Evolutionary conservation across 2,113 vertebrate genomes (phyloP).

Genomic region (Bufo gargarizans): DNA sequence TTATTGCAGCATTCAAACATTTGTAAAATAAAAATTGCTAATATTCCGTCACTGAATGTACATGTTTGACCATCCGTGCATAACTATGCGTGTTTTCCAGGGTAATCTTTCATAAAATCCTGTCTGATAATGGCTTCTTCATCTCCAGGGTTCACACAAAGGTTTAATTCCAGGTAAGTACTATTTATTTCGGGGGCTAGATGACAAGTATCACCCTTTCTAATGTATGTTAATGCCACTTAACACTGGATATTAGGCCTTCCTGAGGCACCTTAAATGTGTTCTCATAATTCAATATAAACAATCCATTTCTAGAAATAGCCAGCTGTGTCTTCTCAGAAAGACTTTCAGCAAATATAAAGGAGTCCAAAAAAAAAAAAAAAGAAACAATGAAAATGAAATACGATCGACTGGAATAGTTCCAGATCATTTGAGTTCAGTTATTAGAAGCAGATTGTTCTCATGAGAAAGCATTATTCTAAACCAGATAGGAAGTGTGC

Average conservation of each 20-base stretch:
- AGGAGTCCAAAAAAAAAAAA: not conserved
- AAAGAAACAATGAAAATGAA: conserved; percentile 41
- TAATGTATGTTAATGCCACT: not conserved
- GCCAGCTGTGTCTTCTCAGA: not conserved
- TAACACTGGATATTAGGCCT: not conserved
- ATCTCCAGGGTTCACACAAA: not conserved
- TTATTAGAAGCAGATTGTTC: conserved; percentile 38
- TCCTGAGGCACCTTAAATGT: not conserved
- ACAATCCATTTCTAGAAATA: not conserved
- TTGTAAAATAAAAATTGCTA: too few species aligned
- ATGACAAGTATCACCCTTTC: not conserved
- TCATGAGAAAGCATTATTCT: conserved; percentile 51
- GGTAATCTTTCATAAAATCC: too few species aligned
- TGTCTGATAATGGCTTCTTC: too few species aligned
- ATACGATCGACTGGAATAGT: not conserved
- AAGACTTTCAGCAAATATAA: conserved; percentile 12
- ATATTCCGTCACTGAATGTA: too few species aligned
- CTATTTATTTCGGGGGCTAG: not conserved
- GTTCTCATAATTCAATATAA: not conserved
- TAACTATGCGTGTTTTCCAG: too few species aligned
- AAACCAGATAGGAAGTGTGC: conserved; percentile 42
- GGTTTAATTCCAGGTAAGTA: not conserved
- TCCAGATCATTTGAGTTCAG: conserved; percentile 13
- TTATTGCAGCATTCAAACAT: too few species aligned
- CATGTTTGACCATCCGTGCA: too few species aligned